Evolutionary conservation across 2,113 vertebrate genomes (phyloP), one percentile per base, ranked within the genome.

Genomic region (Galemys pyrenaicus): DNA sequence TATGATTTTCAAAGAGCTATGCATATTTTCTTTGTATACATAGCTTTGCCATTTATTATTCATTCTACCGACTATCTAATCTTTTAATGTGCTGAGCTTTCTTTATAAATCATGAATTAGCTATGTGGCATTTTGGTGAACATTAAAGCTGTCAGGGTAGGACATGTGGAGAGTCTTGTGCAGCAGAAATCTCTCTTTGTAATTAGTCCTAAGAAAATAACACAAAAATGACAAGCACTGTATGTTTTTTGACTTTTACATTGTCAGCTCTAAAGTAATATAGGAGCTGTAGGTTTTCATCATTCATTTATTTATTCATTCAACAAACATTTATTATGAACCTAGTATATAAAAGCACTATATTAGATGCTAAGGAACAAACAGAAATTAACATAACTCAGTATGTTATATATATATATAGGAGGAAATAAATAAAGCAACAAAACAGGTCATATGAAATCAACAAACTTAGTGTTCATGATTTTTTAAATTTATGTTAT

Each of bases 71-170:
- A 91, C 56, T 41, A 67, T 81, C 85, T 92, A 85, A 92, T 78
- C 92, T 94, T 89, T 94, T 87, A 92, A 77, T 92, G 75, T 89
- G 95, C 89, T 68, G 65, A 85, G 89, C 54, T 83, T 89, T 93
- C 95, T 67, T 89, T 87, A 95, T 94, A 84, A 95, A 96, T 96
- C 94, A 96, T 95, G 75, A 95, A 94, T 95, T 91, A 96, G 80
- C 91, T 87, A 70, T 79, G 60, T 94, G 93, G 87, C 93, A 89
- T 94, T 87, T 91, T 35, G 64, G 79, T 16, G 65, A 92, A 54
- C 39, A 81, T 56, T 67, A 91, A 77, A 82, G 90, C 62, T 94
- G 71, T 92, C 80, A 20, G 54, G 17, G 37, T 89, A 13, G 75
- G 87, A 94, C 54, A 32, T 8, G 9, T 3, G 60, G 22, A 74